Percentiles rank a stretch among this genome's conserved stretches.
Conservation (phyloP, 2,113 vertebrate genomes). For the Arenaria interpres region DNA sequence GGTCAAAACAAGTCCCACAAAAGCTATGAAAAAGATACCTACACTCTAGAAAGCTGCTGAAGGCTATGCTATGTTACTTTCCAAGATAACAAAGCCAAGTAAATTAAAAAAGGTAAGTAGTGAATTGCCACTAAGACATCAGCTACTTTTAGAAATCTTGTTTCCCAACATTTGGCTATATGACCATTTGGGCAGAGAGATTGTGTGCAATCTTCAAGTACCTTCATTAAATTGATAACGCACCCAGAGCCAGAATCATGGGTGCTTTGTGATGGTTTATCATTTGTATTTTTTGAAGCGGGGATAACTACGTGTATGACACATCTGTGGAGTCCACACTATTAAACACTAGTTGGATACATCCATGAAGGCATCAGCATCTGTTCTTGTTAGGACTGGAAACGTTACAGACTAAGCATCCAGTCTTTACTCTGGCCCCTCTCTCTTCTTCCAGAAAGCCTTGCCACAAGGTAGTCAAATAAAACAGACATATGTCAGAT, state of each 20-base stretch:
- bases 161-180: background rate
- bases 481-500: background rate
- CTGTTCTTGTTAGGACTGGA: background rate
- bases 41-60: background rate
- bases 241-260: background rate
- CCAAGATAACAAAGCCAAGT: background rate
- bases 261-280: background rate
- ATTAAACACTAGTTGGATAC: background rate
- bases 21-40: background rate
- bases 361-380: background rate
- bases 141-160: background rate
- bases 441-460: background rate
- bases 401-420: background rate
- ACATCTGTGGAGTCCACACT: background rate
- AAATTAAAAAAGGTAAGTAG: background rate
- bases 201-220: background rate
- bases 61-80: background rate
- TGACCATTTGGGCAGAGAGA: background rate
- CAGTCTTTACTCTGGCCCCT: background rate
- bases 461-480: background rate
- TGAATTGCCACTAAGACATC: background rate
- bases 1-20: background rate
- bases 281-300: background rate
- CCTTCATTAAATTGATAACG: background rate
- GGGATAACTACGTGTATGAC: background rate